Evolutionary conservation across 2,888 invertebrate genomes (phyloP).

Genomic region (Cremastinae sp.): DNA sequence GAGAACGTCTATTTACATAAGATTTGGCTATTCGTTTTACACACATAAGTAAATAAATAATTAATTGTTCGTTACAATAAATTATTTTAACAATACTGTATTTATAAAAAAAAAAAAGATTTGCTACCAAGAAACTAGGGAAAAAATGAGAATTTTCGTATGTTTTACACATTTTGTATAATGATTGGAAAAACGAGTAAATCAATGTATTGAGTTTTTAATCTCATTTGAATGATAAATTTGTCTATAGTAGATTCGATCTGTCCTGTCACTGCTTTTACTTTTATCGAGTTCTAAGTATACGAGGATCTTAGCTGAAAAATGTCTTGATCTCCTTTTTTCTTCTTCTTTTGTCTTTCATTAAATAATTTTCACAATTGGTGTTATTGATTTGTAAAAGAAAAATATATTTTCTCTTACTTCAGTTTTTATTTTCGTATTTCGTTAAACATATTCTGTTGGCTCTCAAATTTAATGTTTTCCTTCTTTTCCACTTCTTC

Average conservation of each 20-base stretch:
- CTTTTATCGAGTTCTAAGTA: slow-evolving; percentile 25
- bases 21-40: slow-evolving; percentile 74
- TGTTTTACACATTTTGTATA: slow-evolving; percentile 77
- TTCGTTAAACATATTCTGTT: slow-evolving; percentile 40
- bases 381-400: slow-evolving; percentile 47
- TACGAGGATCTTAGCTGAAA: slow-evolving; percentile 45
- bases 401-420: slow-evolving; percentile 54
- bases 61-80: slow-evolving; percentile 70
- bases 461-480: slow-evolving; percentile 27
- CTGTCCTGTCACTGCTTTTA: slow-evolving; percentile 48
- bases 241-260: slow-evolving; percentile 40
- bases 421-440: slow-evolving; percentile 39
- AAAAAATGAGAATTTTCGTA: slow-evolving; percentile 64
- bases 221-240: slow-evolving; percentile 27
- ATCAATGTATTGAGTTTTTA: slow-evolving; percentile 29
- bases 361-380: slow-evolving; percentile 56
- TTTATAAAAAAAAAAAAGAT: slow-evolving; percentile 67
- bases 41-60: slow-evolving; percentile 69
- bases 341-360: slow-evolving; percentile 54
- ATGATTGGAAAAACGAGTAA: slow-evolving; percentile 66
- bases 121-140: slow-evolving; percentile 61
- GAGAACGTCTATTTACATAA: slow-evolving; percentile 78
- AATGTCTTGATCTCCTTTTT: slow-evolving; percentile 33
- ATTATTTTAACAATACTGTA: slow-evolving; percentile 73
- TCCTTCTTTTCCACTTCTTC: slow-evolving; percentile 19